Percentiles rank a stretch among this genome's conserved stretches.
phyloP scores from a whole-genome alignment of 2,888 invertebrate species.

The Piscicola geometra region DNA sequence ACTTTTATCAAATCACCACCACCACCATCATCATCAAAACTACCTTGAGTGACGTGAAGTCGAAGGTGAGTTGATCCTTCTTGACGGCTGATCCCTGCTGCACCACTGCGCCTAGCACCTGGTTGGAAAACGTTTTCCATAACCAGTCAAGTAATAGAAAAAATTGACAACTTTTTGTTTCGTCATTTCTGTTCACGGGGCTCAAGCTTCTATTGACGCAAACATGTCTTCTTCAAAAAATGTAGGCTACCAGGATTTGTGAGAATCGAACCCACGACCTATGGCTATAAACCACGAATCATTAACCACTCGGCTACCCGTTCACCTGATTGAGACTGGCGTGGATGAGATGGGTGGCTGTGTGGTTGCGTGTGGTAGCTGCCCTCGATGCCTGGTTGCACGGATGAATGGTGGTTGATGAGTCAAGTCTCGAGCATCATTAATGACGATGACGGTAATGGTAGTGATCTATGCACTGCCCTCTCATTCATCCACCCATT shows the following conservation, averaged over 20 bases:
- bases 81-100: slow-evolving; percentile 92
- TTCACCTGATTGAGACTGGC: slow-evolving; percentile 78
- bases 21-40: background rate
- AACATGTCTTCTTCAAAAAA: too few species aligned
- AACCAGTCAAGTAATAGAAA: too few species aligned
- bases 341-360: slow-evolving; percentile 92
- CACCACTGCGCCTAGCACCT: slow-evolving; percentile 76
- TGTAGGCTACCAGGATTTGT: too few species aligned
- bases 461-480: background rate
- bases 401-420: background rate
- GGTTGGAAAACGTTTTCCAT: too few species aligned
- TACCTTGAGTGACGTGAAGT: slow-evolving; percentile 67
- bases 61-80: slow-evolving; percentile 87
- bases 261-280: too few species aligned
- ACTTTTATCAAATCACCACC: background rate
- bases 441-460: background rate
- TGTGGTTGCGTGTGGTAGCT: slow-evolving; percentile 65
- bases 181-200: too few species aligned
- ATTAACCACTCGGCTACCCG: too few species aligned
- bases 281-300: too few species aligned
- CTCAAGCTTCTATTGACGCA: too few species aligned
- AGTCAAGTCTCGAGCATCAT: background rate
- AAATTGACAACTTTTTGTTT: too few species aligned
- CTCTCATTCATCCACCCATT: background rate
- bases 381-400: slow-evolving; percentile 44